Percentiles rank a stretch among this genome's conserved stretches.
phyloP scores from a whole-genome alignment of 2,113 vertebrate species.

The Muscicapa adusta region DNA sequence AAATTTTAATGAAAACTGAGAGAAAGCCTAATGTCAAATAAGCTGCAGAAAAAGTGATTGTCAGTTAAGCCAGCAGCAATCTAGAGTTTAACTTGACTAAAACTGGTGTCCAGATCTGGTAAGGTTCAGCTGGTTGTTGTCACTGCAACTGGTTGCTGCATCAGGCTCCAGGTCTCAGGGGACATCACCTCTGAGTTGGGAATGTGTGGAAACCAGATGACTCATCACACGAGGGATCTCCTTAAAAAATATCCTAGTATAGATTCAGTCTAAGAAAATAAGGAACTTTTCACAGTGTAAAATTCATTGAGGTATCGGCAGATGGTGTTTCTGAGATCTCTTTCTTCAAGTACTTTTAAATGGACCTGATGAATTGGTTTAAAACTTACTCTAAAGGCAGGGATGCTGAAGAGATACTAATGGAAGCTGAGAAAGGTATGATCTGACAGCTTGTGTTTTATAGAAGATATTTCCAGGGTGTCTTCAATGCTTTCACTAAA shows the following conservation, averaged over 20 bases:
- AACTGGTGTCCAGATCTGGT: not conserved
- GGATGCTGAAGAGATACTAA: not conserved
- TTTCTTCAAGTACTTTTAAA: not conserved
- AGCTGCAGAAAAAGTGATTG: not conserved
- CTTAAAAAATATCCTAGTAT: not conserved
- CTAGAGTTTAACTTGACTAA: not conserved
- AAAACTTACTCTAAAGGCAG: not conserved
- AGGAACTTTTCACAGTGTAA: not conserved
- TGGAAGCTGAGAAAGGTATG: not conserved
- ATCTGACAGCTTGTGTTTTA: not conserved
- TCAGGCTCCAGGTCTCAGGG: not conserved
- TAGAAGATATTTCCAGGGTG: not conserved
- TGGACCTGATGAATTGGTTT: not conserved
- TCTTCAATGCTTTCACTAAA: not conserved
- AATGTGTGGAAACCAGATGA: slow-evolving; percentile 1
- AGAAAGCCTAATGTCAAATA: not conserved
- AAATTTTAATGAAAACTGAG: not conserved
- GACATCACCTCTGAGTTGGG: not conserved
- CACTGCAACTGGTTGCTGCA: not conserved
- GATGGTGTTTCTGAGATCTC: not conserved
- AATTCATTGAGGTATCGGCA: not conserved
- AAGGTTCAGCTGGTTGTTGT: not conserved
- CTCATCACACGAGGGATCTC: not conserved
- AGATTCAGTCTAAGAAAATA: not conserved
- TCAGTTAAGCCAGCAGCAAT: not conserved